Evolutionary conservation across 2,888 invertebrate genomes (phyloP), one percentile per base, ranked within the genome.

Genomic region (Lepidochrysops patricia): DNA sequence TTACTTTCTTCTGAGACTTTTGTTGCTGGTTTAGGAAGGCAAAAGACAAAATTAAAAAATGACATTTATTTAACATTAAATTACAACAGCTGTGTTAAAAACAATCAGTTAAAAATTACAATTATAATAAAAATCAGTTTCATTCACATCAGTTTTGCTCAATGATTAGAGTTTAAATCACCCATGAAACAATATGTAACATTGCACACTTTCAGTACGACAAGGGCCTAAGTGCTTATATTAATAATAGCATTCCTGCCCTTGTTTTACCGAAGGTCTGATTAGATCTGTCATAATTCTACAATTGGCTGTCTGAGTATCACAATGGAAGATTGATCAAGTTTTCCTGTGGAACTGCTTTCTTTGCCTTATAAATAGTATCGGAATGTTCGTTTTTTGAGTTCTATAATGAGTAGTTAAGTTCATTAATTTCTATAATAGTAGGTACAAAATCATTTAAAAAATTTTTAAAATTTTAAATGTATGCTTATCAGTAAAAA

Each of bases 11-110:
- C n/a, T n/a, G n/a, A n/a, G n/a, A n/a, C n/a, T n/a, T n/a, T n/a
- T n/a, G n/a, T n/a, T n/a, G n/a, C n/a, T n/a, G n/a, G n/a, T n/a
- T n/a, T n/a, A n/a, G n/a, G n/a, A n/a, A n/a, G n/a, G n/a, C n/a
- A 62, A 25, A 50, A 71, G 63, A 64, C 34, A 15, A 59, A 13
- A 32, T 61, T 66, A 72, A 72, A 67, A 74, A 77, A 80, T 83
- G 77, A 79, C 81, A 82, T 84, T 83, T 84, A 83, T 77, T 83
- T 74, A 77, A 73, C 68, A 73, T 71, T 71, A 69, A 71, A 76
- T 76, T 76, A 84, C 79, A 84, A 81, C 80, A 82, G 77, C 76
- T 72, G 77, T 71, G 70, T 73, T 79, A 79, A 75, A 77, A 79
- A 80, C 72, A 71, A 57, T 66, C 65, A 64, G 60, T 65, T 61